Evolutionary conservation across 2,113 vertebrate genomes (phyloP).

Genomic region (Myocastor coypus): DNA sequence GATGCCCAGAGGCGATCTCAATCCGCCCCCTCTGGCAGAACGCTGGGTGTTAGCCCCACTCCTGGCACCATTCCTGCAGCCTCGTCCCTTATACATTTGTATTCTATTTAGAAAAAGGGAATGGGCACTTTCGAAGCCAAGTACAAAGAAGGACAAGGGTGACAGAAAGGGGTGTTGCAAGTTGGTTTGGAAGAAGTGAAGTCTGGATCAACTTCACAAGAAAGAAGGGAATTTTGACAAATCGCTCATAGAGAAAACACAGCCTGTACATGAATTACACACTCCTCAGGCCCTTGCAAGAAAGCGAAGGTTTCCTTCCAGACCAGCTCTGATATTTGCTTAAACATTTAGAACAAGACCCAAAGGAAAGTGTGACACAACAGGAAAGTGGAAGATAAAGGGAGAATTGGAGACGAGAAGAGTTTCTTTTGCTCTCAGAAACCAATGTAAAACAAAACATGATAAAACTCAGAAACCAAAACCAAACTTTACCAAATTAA

Average conservation of each 20-base stretch:
- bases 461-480: not conserved
- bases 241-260: not conserved
- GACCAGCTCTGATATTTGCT: not conserved
- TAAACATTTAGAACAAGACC: constrained; percentile 53
- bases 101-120: not conserved
- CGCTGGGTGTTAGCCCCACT: not conserved
- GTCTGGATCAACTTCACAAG: constrained; percentile 4
- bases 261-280: not conserved
- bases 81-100: not conserved
- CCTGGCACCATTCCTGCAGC: not conserved
- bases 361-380: not conserved
- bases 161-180: not conserved
- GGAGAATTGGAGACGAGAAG: not conserved
- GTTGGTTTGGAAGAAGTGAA: constrained; percentile 26
- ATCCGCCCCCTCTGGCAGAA: not conserved
- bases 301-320: not conserved
- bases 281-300: not conserved
- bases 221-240: constrained; percentile 12
- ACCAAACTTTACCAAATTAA: not conserved
- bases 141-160: not conserved
- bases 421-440: not conserved
- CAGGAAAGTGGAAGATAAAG: not conserved
- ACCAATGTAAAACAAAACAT: not conserved
- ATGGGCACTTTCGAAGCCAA: not conserved
- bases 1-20: not conserved